phyloP scores from a whole-genome alignment of 2,797 vertebrate genomes.

The Ficedula albicollis region DNA sequence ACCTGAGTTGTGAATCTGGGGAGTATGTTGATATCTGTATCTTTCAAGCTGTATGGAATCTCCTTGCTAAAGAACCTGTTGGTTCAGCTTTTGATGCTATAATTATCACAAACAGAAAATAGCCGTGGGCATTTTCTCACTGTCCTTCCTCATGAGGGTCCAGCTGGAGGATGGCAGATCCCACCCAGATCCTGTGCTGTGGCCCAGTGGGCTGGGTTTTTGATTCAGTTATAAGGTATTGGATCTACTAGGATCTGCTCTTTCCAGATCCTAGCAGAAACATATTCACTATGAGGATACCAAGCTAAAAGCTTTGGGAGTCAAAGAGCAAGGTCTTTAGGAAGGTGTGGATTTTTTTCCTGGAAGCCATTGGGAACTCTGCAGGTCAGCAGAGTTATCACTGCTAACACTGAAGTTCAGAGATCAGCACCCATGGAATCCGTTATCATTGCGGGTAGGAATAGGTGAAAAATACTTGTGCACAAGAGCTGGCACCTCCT shows the following conservation, averaged over 20 bases:
- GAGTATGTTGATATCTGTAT: slow-evolving; percentile 44
- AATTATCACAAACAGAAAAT: slow-evolving; percentile 25
- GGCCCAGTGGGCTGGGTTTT: fast-evolving
- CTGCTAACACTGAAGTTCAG: background rate
- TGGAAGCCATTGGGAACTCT: background rate
- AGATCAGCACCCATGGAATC: background rate
- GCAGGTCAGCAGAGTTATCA: background rate
- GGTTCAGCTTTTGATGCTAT: slow-evolving; percentile 30
- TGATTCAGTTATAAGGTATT: background rate
- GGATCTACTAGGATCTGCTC: background rate
- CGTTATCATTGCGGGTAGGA: fast-evolving
- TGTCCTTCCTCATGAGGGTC: background rate
- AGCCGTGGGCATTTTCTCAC: background rate
- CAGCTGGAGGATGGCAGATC: background rate
- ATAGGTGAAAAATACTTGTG: background rate
- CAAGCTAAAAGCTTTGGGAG: background rate
- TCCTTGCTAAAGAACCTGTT: slow-evolving; percentile 49
- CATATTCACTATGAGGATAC: background rate
- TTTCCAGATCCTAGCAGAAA: background rate
- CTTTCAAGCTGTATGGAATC: slow-evolving; percentile 11
- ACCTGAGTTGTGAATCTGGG: background rate
- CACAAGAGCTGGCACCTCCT: background rate
- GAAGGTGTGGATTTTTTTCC: background rate
- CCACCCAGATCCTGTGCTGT: background rate
- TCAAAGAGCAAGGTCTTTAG: background rate